Conservation (phyloP, 2,888 invertebrate species). For the Chironomus riparius region DNA sequence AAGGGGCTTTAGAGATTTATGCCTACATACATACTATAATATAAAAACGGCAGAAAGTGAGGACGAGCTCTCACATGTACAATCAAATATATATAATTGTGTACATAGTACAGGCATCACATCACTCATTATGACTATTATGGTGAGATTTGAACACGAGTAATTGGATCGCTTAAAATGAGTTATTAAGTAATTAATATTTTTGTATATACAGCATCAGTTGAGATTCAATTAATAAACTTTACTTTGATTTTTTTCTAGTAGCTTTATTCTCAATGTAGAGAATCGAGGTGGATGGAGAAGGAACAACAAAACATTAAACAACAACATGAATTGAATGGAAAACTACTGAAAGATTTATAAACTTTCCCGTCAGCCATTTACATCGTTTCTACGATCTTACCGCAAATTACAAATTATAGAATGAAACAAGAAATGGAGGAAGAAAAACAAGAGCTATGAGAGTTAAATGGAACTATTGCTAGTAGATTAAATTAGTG, state of each 20-base stretch:
- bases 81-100: background rate
- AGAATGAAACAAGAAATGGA: background rate
- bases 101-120: background rate
- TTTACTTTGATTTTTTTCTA: background rate
- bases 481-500: no score
- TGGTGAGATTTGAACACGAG: background rate
- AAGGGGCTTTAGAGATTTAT: background rate
- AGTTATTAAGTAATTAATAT: conserved; percentile 10
- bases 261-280: background rate
- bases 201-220: background rate
- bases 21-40: no score
- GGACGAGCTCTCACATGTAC: background rate
- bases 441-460: no score
- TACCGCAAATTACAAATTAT: background rate
- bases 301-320: background rate
- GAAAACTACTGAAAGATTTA: conserved; percentile 1
- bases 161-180: conserved; percentile 1
- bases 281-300: background rate
- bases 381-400: background rate
- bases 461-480: no score
- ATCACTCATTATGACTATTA: background rate
- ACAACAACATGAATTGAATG: background rate
- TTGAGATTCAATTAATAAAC: background rate
- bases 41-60: background rate
- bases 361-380: background rate